Conservation (phyloP, 2,797 vertebrate species). For the Oreonectes daqikongensis region DNA sequence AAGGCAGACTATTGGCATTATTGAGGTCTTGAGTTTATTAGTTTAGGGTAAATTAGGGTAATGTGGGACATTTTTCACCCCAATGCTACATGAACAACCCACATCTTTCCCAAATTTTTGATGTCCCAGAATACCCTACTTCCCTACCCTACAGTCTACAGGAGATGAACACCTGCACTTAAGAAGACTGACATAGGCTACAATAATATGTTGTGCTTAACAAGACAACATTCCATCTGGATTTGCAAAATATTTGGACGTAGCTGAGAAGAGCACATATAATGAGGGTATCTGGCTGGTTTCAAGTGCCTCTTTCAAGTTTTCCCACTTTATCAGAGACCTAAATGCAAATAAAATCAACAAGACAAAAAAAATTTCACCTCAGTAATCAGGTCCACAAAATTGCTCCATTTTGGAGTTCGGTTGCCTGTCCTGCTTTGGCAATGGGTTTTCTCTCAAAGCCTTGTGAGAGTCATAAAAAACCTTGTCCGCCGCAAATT, state of each 20-base stretch:
- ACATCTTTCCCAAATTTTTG: background rate
- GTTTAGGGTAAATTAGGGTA: conserved; percentile 56
- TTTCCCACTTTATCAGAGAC: conserved; percentile 61
- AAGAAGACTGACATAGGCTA: conserved; percentile 38
- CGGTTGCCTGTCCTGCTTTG: conserved; percentile 65
- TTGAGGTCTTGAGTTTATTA: conserved; percentile 72
- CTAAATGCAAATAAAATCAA: conserved; percentile 64
- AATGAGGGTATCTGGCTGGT: conserved; percentile 61
- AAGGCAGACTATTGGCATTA: conserved; percentile 67
- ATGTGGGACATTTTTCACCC: background rate
- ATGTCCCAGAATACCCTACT: conserved; percentile 25
- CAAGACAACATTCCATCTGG: conserved; percentile 55
- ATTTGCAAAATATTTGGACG: conserved; percentile 70
- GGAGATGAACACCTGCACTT: conserved; percentile 34
- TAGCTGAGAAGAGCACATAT: conserved; percentile 56
- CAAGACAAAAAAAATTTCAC: conserved; percentile 65
- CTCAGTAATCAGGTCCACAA: conserved; percentile 62
- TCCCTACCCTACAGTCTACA: conserved; percentile 43
- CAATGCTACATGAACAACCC: background rate
- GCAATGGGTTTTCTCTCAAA: conserved; percentile 69
- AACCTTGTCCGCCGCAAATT: conserved; percentile 59
- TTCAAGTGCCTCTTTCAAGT: conserved; percentile 74
- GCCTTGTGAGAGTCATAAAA: conserved; percentile 34
- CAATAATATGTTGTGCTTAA: conserved; percentile 33
- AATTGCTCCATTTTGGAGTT: conserved; percentile 58